Conservation (phyloP, 1,140 invertebrate species). For the Bombus terrestris region DNA sequence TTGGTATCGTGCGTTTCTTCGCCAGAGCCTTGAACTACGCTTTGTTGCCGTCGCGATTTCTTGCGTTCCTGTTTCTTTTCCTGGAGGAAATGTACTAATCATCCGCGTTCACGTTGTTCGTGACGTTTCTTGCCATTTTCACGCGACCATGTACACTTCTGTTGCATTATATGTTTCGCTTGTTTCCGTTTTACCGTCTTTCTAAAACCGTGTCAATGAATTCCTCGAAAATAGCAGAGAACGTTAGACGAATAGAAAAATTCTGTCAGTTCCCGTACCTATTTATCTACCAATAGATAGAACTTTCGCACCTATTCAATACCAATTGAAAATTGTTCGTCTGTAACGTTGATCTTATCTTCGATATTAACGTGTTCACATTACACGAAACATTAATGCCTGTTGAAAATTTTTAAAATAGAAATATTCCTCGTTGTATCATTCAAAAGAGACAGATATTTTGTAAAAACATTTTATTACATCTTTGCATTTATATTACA, state of each 20-base stretch:
- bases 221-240: neutral
- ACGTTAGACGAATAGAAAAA: neutral
- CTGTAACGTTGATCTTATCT: no score
- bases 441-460: no score
- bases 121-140: neutral
- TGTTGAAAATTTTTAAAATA: no score
- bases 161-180: neutral
- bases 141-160: neutral
- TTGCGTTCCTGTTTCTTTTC: slow-evolving; percentile 11
- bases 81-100: slow-evolving; percentile 9
- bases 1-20: slow-evolving; percentile 44
- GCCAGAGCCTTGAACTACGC: neutral
- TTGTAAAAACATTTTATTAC: no score
- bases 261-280: neutral
- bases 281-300: no score
- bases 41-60: neutral
- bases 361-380: no score
- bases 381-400: no score
- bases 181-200: no score
- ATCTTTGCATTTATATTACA: no score
- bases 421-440: no score
- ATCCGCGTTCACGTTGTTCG: neutral
- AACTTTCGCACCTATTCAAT: no score
- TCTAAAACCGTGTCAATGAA: neutral
- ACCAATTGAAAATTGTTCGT: no score